These are phyloP conservation scores for Limanda limanda DNA, from an alignment of 2,113 vertebrate species.

Conservation along the genomic window DNA sequence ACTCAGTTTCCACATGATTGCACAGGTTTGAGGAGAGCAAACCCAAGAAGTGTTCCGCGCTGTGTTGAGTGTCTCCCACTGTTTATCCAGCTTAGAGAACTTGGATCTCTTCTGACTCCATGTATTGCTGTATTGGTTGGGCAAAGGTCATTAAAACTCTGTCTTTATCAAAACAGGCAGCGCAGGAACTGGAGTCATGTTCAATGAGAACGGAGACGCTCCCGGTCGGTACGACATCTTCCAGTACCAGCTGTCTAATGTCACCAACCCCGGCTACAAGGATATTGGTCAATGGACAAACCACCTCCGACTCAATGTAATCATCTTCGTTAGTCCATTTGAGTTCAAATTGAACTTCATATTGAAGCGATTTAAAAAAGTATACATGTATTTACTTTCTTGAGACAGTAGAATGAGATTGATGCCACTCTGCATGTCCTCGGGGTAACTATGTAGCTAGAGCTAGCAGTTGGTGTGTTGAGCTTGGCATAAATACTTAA, in stretches of 20 bases:
- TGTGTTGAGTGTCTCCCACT: constrained; percentile 44
- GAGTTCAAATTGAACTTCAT: too few species aligned
- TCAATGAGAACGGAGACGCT: constrained; percentile 92
- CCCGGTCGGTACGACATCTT: constrained; percentile 94
- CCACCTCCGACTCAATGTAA: constrained; percentile 86
- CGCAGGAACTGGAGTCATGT: constrained; percentile 86
- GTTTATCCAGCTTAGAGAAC: constrained; percentile 7
- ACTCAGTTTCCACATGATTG: constrained; percentile 70
- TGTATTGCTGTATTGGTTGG: background rate
- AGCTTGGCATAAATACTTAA: too few species aligned
- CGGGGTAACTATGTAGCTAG: background rate
- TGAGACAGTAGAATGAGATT: background rate
- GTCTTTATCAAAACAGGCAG: constrained; percentile 72
- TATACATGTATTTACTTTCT: background rate
- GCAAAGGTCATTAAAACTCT: constrained; percentile 13
- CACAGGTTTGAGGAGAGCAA: constrained; percentile 59
- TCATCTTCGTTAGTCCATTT: constrained; percentile 41
- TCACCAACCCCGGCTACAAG: constrained; percentile 84
- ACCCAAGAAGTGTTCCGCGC: constrained; percentile 46
- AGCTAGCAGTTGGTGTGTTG: too few species aligned
- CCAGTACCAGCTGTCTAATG: constrained; percentile 90
- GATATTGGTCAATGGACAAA: constrained; percentile 90
- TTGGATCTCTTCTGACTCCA: background rate
- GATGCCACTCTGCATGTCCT: background rate
- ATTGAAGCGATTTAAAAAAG: too few species aligned